Evolutionary conservation across 2,888 invertebrate genomes (phyloP).

Genomic region (Drosophila subsilvestris): DNA sequence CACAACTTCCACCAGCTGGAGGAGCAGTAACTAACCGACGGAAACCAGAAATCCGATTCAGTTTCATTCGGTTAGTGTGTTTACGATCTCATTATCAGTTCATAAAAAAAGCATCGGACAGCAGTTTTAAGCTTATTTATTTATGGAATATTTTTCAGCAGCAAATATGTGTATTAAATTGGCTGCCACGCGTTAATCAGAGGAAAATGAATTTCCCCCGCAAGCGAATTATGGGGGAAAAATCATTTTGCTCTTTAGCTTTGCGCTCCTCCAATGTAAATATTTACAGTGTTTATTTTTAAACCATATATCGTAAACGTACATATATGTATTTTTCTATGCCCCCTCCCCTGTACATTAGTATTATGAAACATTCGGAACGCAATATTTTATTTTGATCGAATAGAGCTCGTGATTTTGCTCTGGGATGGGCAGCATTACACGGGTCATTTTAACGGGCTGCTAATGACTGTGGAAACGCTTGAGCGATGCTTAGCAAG

Average conservation of each 20-base stretch:
- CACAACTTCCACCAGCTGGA: not conserved
- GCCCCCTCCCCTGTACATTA: slow-evolving; percentile 30
- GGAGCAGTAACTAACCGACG: slow-evolving; percentile 15
- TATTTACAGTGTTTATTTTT: slow-evolving; percentile 74
- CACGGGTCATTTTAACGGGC: slow-evolving; percentile 24
- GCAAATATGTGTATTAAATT: slow-evolving; percentile 37
- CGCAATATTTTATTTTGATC: slow-evolving; percentile 1
- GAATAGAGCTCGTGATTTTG: slow-evolving; percentile 31
- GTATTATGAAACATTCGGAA: slow-evolving; percentile 65
- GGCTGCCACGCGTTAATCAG: not conserved
- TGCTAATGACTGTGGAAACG: slow-evolving; percentile 42
- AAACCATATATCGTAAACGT: slow-evolving; percentile 51
- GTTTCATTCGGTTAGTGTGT: slow-evolving; percentile 7
- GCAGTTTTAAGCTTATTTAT: slow-evolving; percentile 34
- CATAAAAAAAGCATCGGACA: slow-evolving; percentile 37
- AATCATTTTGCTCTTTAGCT: slow-evolving; percentile 25
- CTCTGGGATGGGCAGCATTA: slow-evolving; percentile 19
- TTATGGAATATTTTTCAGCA: slow-evolving; percentile 20
- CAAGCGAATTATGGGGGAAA: slow-evolving; percentile 38
- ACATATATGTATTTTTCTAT: slow-evolving; percentile 13
- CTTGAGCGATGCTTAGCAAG: slow-evolving; percentile 26
- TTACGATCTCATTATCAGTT: slow-evolving; percentile 41
- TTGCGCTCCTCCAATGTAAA: slow-evolving; percentile 60
- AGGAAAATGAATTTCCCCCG: slow-evolving; percentile 1
- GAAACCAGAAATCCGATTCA: slow-evolving; percentile 15